Percentiles rank a stretch among this genome's conserved stretches.
Evolutionary conservation across 2,888 invertebrate species (phyloP).

Genomic region (Ectemnius lituratus): DNA sequence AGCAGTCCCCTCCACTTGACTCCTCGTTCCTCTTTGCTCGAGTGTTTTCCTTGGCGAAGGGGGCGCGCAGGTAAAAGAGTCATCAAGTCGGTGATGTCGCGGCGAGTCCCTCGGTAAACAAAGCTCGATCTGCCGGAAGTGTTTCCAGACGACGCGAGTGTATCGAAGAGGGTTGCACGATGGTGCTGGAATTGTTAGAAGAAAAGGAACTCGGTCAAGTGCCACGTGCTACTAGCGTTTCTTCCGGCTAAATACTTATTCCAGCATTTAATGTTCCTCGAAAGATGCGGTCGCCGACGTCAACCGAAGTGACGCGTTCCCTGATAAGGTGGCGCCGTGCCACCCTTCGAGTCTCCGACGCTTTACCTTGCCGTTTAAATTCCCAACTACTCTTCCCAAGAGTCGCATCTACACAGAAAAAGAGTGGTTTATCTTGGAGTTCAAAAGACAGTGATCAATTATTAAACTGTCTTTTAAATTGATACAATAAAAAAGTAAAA

Average conservation of each 20-base stretch:
- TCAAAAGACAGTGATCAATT: no score
- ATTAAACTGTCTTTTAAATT: no score
- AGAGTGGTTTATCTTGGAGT: no score
- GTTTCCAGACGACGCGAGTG: neutral
- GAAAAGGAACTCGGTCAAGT: slow-evolving; percentile 20
- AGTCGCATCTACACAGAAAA: no score
- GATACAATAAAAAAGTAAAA: slow-evolving; percentile 25
- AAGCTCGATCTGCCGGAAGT: slow-evolving; percentile 4
- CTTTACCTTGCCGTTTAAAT: neutral
- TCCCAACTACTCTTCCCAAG: no score
- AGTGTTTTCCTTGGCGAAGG: neutral
- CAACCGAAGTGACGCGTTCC: slow-evolving; percentile 21
- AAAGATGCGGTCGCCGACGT: slow-evolving; percentile 21
- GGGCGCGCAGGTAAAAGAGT: neutral
- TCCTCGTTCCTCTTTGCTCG: slow-evolving; percentile 1
- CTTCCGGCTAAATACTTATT: slow-evolving; percentile 48
- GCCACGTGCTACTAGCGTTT: slow-evolving; percentile 19
- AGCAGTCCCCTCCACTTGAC: neutral
- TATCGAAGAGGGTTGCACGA: neutral
- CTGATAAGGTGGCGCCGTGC: slow-evolving; percentile 34
- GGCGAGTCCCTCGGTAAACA: neutral
- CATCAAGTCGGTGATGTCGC: slow-evolving; percentile 2
- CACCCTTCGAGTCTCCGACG: neutral
- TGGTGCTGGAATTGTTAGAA: neutral
- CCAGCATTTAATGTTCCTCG: slow-evolving; percentile 5